Conservation (phyloP, 2,113 vertebrate species). For the Brachionichthys hirsutus region DNA sequence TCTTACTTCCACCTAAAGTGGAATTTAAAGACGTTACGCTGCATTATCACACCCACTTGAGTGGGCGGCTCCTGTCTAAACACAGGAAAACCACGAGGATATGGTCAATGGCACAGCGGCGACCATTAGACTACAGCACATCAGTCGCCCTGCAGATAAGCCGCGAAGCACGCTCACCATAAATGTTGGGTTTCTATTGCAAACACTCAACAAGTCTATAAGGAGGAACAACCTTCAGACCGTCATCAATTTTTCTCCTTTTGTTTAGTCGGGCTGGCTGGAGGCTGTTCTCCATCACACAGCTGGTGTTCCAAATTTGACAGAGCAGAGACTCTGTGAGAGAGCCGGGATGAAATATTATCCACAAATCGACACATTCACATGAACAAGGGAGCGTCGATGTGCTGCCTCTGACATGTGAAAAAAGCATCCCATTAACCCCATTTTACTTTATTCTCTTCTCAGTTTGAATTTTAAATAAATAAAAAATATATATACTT, state of each 20-base stretch:
- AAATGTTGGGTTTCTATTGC: constrained; percentile 10
- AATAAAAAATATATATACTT: constrained; percentile 7
- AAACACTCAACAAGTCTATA: constrained; percentile 27
- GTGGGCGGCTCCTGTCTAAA: background rate
- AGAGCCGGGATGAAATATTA: constrained; percentile 72
- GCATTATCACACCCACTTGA: background rate
- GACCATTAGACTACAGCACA: background rate
- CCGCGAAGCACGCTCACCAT: constrained; percentile 20
- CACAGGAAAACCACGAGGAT: constrained; percentile 10
- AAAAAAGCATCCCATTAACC: constrained; percentile 45
- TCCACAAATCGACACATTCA: constrained; percentile 63
- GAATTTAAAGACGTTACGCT: background rate
- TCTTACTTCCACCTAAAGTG: background rate
- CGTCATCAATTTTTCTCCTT: constrained; percentile 62
- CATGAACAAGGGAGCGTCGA: constrained; percentile 30
- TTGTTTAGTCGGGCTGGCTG: constrained; percentile 67
- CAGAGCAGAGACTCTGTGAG: constrained; percentile 60
- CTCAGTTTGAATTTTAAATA: constrained; percentile 12
- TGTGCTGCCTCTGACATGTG: constrained; percentile 31
- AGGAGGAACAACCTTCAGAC: constrained; percentile 32
- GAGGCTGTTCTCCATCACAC: constrained; percentile 59
- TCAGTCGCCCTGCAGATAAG: constrained; percentile 35
- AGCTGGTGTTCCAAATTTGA: constrained; percentile 55
- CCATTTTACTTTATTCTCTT: constrained; percentile 51
- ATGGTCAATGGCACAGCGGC: constrained; percentile 2